Evolutionary conservation across 2,888 invertebrate genomes (phyloP).

Genomic region (Lycophotia porphyrea): DNA sequence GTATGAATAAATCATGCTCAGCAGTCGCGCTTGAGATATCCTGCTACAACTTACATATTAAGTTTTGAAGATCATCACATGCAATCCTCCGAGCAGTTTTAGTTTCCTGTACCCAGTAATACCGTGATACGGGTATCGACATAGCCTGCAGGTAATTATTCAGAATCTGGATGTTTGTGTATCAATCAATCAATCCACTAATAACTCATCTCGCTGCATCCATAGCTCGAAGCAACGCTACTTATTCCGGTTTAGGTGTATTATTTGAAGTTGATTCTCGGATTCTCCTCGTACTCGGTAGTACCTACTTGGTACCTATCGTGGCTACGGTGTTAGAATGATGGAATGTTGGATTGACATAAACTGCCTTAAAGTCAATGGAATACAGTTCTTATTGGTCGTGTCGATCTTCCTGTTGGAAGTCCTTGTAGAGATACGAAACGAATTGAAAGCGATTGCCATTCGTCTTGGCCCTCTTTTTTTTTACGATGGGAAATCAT

Average conservation of each 20-base stretch:
- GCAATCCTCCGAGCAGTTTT: not conserved
- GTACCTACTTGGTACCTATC: no score
- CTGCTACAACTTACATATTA: not conserved
- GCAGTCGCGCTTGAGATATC: no score
- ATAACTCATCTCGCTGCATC: not conserved
- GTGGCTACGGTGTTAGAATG: no score
- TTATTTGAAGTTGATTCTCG: not conserved
- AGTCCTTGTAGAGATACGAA: not conserved
- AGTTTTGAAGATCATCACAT: not conserved
- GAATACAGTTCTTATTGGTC: not conserved
- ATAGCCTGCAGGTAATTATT: conserved; percentile 22
- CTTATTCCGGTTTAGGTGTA: not conserved
- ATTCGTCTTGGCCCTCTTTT: not conserved
- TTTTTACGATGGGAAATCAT: no score
- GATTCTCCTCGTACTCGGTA: not conserved
- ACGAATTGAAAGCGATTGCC: not conserved
- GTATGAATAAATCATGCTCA: no score
- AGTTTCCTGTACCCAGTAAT: conserved; percentile 1
- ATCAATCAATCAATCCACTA: conserved; percentile 16
- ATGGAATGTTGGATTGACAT: not conserved
- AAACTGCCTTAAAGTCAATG: not conserved
- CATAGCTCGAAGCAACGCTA: conserved; percentile 2
- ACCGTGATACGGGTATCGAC: not conserved
- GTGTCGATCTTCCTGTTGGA: not conserved
- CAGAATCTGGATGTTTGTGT: conserved; percentile 13